Evolutionary conservation across 2,888 invertebrate genomes (phyloP).

Genomic region (Mythimna albipuncta): DNA sequence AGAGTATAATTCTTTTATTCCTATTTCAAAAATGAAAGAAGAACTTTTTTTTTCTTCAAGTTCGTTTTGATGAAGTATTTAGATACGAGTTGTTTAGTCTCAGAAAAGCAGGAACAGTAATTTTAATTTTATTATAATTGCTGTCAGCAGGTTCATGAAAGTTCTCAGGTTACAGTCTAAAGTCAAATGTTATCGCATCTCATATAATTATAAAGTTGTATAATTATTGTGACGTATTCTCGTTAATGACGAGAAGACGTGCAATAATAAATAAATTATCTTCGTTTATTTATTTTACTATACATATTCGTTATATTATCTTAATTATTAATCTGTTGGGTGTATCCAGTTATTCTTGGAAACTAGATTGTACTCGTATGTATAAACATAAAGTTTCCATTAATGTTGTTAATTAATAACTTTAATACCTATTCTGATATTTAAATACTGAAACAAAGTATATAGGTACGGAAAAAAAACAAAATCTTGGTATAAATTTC

Average conservation of each 20-base stretch:
- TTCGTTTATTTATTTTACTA: no score
- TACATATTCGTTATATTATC: background rate
- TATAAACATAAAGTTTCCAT: constrained; percentile 33
- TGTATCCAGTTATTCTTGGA: constrained; percentile 40
- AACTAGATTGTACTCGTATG: constrained; percentile 15
- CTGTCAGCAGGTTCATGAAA: constrained; percentile 37
- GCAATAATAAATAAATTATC: constrained; percentile 36
- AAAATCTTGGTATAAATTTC: background rate
- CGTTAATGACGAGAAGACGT: constrained; percentile 23
- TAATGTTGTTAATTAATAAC: constrained; percentile 24
- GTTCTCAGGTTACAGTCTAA: constrained; percentile 33
- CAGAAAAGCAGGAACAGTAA: constrained; percentile 31
- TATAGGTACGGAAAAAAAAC: background rate
- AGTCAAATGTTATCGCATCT: constrained; percentile 51
- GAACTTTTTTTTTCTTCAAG: background rate
- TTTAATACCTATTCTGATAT: background rate
- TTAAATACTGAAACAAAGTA: background rate
- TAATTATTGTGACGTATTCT: constrained; percentile 41
- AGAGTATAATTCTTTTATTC: background rate
- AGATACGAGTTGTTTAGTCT: background rate
- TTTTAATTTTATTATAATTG: constrained; percentile 31
- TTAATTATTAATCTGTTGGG: constrained; percentile 34
- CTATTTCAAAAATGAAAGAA: background rate
- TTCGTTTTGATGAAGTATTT: background rate
- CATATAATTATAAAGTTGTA: constrained; percentile 39